Base-by-base conservation (phyloP, 2,888 invertebrate species). In the Ligdia adustata region DNA sequence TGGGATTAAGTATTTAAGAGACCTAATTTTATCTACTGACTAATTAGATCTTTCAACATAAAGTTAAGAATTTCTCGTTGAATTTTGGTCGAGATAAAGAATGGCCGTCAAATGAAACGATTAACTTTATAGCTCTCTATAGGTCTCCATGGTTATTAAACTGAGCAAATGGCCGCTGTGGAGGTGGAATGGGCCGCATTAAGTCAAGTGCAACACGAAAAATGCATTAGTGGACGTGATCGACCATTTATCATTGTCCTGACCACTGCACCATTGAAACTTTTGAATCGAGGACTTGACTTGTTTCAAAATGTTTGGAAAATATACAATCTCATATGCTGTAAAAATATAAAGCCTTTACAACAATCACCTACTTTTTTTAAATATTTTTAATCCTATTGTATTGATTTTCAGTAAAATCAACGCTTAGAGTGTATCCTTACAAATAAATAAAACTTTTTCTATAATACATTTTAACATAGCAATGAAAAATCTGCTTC, bases 181-280 rank as follows among this genome's bases (percentile, higher is more conserved):
- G 57, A 59, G 71, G 68, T 71, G 72, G 68, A 75, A 75, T 70
- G 68, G 26, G 68, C 66, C 73, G 78, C 81, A 88, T 89, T 88
- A 86, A 88, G 85, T 86, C 89, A 84, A 89, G 86, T 87, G 89
- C 87, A 88, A 87, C 89, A 89, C 83, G 90, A 86, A 88, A 89
- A 89, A 87, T 89, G 89, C 90, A 90, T 90, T 90, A 89, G 80
- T 62, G 64, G 65, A 56, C 43, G 63, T 57, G 61, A 62, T 65
- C 64, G 72, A 57, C 72, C 76, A 83, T 88, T 81, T 74, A 73
- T 88, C 85, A 82, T 75, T 82, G 82, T 80, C 79, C 79, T 72
- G 68, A 55, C 16, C 26, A n/a, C n/a, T 28, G 27, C 28, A 13
- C n/a, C 20, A 32, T 16, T 26, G 18, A 34, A 28, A 31, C 12